These are phyloP conservation scores for Smithornis capensis DNA, from an alignment of 2,113 vertebrate genomes.

Conservation along the genomic window DNA sequence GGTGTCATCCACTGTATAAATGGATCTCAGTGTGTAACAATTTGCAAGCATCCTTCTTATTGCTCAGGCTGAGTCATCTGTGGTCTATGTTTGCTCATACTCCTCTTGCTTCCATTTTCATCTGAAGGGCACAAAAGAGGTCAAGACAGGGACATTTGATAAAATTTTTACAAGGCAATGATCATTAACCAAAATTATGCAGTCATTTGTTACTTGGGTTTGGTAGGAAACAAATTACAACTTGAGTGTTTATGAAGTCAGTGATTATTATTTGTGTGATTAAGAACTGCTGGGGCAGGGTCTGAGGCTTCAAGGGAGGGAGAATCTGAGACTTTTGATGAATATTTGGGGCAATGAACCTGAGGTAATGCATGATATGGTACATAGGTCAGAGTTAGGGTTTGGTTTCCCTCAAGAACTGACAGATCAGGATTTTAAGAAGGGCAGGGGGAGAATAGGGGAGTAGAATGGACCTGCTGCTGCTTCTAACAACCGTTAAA, in stretches of 20 bases:
- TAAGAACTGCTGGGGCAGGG: background rate
- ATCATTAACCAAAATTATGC: background rate
- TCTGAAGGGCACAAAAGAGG: background rate
- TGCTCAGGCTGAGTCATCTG: background rate
- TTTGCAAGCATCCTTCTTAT: background rate
- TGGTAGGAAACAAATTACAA: background rate
- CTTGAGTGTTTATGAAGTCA: background rate
- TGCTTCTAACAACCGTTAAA: conserved; percentile 66
- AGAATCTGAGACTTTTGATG: background rate
- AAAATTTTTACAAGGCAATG: background rate
- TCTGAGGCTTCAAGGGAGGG: background rate
- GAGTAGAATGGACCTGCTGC: conserved; percentile 64
- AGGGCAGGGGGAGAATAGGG: conserved; percentile 8
- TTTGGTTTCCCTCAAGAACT: conserved; percentile 34
- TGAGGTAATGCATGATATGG: conserved; percentile 15
- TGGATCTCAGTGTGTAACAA: background rate
- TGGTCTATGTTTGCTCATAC: background rate
- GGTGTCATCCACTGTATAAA: background rate
- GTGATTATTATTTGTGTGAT: background rate
- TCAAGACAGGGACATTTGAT: background rate
- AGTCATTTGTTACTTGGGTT: background rate
- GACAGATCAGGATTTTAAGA: conserved; percentile 58
- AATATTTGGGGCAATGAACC: background rate
- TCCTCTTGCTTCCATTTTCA: background rate
- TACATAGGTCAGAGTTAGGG: background rate